phyloP scores from a whole-genome alignment of 2,113 vertebrate species.

The Spilogale gracilis region DNA sequence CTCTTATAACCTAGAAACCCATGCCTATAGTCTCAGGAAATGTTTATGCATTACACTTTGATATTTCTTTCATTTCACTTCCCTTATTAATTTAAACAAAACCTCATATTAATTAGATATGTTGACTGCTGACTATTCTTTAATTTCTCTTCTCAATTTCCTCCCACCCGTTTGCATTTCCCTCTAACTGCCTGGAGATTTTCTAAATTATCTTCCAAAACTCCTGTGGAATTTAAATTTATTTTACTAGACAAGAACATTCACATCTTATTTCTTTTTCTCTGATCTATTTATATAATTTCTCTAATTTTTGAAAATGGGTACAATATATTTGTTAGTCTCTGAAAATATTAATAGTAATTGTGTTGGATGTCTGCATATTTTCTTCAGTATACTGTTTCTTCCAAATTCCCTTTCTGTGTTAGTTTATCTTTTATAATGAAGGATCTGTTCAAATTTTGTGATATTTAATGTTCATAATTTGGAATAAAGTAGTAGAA shows the following conservation, averaged over 20 bases:
- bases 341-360: neutral
- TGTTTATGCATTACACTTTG: neutral
- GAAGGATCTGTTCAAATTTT: neutral
- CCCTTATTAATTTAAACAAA: neutral
- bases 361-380: neutral
- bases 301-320: neutral
- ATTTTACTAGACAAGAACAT: neutral
- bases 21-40: neutral
- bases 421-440: neutral
- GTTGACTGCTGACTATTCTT: neutral
- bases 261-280: neutral
- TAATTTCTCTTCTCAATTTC: neutral
- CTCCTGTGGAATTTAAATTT: neutral
- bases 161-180: accelerated
- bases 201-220: neutral
- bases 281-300: neutral
- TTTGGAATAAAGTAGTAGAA: neutral
- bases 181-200: neutral
- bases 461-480: neutral
- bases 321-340: neutral
- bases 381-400: neutral
- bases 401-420: neutral
- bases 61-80: neutral
- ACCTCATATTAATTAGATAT: neutral
- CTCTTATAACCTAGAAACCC: neutral